Percentiles rank a stretch among this genome's conserved stretches.
These are phyloP conservation scores for Ectobius pallidus DNA, from an alignment of 2,888 invertebrate species.

Conservation along the genomic window DNA sequence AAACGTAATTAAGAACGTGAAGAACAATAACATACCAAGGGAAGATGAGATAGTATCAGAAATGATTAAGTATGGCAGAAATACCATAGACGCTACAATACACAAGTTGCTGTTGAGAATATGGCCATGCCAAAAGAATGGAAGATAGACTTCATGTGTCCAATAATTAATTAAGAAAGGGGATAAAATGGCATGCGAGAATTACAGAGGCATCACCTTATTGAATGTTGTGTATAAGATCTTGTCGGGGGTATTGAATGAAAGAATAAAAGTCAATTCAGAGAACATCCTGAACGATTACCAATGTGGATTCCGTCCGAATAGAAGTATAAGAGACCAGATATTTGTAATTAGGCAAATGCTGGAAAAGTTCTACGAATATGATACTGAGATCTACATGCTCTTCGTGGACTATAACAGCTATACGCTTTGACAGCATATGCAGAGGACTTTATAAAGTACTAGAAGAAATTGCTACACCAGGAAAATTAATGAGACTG, in stretches of 20 bases:
- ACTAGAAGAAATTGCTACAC: too few relatives aligned
- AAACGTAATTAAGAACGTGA: too few relatives aligned
- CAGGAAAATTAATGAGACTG: too few relatives aligned
- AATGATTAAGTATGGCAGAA: too few relatives aligned
- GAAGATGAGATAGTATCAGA: too few relatives aligned
- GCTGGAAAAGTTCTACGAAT: not conserved
- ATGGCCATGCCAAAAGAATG: not conserved
- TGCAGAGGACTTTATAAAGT: too few relatives aligned
- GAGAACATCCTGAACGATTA: not conserved
- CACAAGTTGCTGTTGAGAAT: not conserved
- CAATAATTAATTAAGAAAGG: not conserved
- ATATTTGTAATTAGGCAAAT: not conserved
- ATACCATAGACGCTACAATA: too few relatives aligned
- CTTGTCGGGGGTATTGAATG: not conserved
- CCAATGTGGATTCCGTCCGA: not conserved
- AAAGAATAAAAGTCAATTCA: not conserved
- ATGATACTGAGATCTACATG: not conserved
- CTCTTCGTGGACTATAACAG: not conserved
- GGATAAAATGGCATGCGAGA: not conserved
- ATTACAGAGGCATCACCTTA: not conserved
- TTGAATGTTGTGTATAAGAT: not conserved
- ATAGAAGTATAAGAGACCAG: not conserved
- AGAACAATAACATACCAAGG: too few relatives aligned
- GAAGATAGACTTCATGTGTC: not conserved
- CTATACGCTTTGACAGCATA: too few relatives aligned